Evolutionary conservation across 2,888 invertebrate genomes (phyloP).

Genomic region (Meiosimyza platycephala): DNA sequence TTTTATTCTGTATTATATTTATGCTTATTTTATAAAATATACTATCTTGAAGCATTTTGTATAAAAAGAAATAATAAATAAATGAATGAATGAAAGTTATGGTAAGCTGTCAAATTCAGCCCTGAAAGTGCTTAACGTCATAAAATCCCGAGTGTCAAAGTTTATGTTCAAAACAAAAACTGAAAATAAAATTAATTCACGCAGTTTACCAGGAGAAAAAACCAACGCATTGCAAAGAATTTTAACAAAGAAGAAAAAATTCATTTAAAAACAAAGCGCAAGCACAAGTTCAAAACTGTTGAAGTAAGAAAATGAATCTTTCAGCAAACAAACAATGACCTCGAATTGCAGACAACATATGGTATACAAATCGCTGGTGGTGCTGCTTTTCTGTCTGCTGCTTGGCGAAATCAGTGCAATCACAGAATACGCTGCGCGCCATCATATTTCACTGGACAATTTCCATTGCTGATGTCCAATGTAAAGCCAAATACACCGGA

Average conservation of each 20-base stretch:
- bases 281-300: neutral
- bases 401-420: slow-evolving; percentile 19
- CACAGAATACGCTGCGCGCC: neutral
- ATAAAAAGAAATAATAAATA: no score
- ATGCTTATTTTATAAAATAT: no score
- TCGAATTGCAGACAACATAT: neutral
- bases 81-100: no score
- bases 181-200: neutral
- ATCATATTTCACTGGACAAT: slow-evolving; percentile 65
- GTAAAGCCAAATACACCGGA: slow-evolving; percentile 85
- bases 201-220: slow-evolving; percentile 2
- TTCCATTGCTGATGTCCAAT: slow-evolving; percentile 84
- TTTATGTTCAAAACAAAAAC: no score
- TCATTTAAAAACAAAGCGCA: neutral
- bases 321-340: slow-evolving; percentile 10
- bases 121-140: no score
- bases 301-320: slow-evolving; percentile 12
- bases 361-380: neutral
- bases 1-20: no score
- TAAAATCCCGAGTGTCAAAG: no score
- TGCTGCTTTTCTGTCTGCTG: slow-evolving; percentile 1
- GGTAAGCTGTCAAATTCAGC: no score
- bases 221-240: no score
- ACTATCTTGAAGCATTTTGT: no score
- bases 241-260: neutral